Evolutionary conservation across 37 sponge, comb jelly and placozoan genomes (phyloP), one percentile per base, ranked within the genome.

Genomic region (Aphrocallistes beatrix): DNA sequence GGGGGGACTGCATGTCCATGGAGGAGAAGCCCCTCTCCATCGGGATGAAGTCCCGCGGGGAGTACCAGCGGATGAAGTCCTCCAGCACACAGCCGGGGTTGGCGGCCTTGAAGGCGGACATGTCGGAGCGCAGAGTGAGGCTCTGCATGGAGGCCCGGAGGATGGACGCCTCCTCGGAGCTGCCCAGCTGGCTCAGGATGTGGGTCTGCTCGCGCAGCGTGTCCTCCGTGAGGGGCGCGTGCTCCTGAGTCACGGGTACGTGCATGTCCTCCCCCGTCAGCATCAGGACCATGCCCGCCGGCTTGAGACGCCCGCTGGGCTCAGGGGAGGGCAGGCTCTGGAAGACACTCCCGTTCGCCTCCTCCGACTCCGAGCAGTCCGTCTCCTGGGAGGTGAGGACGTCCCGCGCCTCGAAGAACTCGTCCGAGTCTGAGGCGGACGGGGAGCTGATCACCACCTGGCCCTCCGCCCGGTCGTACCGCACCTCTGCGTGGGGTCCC

Each of bases 31-130:
- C n/a, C 10, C 75, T 60, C 17, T 60, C 75, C 34, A 60, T 1
- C 25, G 75, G 87, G 16, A 91, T 85, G 96, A 97, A 99, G 83
- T 99, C 99, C 37, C 96, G 81, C 9, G 99, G 99, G 36, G 99
- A 99, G 82, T 99, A 96, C 99, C 99, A 99, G 37, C 99, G 75
- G 38, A 99, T 92, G 91, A 99, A 99, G 82, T 99, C 99, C 39
- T 91, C 99, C 83, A 99, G 83, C 16, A 92, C 37, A 83, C 96
- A 93, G 23, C 91, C 93, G 0, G 99, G 99, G 84, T 99, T 99
- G 42, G 99, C 96, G 39, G 99, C 99, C 94, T 96, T 96, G 88
- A 98, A 98, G 13, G 97, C 96, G 51, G 96, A 90, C 96, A 99
- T 99, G 91, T 99, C 99, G 23, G 99, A 96, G 38, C 94, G 81